Conservation (phyloP, 2,888 invertebrate genomes). For the Stenodera caucasica region DNA sequence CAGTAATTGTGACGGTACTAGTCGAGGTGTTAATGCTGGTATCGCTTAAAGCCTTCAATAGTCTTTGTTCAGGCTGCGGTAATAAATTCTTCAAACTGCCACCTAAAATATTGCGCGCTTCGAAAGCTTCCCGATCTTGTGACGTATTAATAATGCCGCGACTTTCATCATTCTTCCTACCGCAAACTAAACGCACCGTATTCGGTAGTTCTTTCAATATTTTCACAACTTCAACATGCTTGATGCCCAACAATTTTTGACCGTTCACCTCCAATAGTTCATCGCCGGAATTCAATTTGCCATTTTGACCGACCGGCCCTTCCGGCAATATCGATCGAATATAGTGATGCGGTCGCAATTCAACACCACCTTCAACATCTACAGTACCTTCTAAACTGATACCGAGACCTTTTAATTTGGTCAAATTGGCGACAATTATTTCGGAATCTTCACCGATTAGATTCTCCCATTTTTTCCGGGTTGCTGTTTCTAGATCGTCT, state of each 20-base stretch:
- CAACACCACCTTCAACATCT: constrained; percentile 95
- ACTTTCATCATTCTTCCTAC: constrained; percentile 66
- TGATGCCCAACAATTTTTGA: constrained; percentile 84
- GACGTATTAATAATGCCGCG: constrained; percentile 72
- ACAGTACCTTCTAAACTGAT: constrained; percentile 98
- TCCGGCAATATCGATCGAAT: constrained; percentile 94
- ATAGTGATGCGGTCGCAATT: constrained; percentile 98
- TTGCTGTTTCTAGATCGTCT: constrained; percentile 62
- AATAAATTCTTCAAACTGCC: constrained; percentile 84
- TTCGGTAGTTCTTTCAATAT: constrained; percentile 91
- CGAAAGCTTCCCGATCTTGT: constrained; percentile 73
- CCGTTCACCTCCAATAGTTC: constrained; percentile 97
- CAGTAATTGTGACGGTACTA: constrained; percentile 78
- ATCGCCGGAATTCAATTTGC: constrained; percentile 89
- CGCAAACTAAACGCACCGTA: constrained; percentile 90
- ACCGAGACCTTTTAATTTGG: constrained; percentile 88
- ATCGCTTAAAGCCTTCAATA: constrained; percentile 95
- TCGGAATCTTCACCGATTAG: constrained; percentile 80
- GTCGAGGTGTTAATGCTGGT: constrained; percentile 83
- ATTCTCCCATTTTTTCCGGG: constrained; percentile 77
- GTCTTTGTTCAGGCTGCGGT: constrained; percentile 51
- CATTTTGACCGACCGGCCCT: constrained; percentile 94
- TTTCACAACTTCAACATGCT: constrained; percentile 95
- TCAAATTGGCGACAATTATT: constrained; percentile 89
- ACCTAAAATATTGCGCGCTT: constrained; percentile 79